Evolutionary conservation across 2,888 invertebrate species (phyloP), one percentile per base, ranked within the genome.

Genomic region (Abrostola tripartita): DNA sequence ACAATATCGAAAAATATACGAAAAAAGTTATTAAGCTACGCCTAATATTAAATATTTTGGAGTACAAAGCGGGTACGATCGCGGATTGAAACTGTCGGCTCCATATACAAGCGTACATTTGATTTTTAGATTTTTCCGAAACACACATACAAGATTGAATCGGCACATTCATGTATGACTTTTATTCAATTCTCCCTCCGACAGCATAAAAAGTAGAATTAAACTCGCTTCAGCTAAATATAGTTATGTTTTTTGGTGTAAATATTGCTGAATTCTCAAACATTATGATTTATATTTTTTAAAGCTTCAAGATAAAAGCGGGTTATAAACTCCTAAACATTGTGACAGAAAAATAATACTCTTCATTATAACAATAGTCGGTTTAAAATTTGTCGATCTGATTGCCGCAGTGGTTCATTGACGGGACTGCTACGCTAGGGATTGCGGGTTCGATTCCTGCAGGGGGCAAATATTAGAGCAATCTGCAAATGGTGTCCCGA

Each of bases 111-210:
- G 36, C 8, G 54, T 37, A 52, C 37, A 61, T 74, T 68, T 72
- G 61, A 65, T 76, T 72, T 74, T 74, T 58, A 65, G 56, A 76
- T 76, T 76, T 60, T 40, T n/a, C 47, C 47, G 42, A 50, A 63
- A 66, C 50, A 41, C 50, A 41, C 52, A 42, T 12, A 52, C n/a
- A 40, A 51, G 35, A 61, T 63, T 69, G 61, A 69, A 72, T 67
- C 60, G 40, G 49, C 55, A 65, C 47, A 69, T 74, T 69, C 69
- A 51, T n/a, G 65, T 60, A 60, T 57, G 57, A 52, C 11, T 68
- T 75, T 68, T 55, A 71, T 74, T 62, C 55, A 60, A 76, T 65
- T 58, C 47, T 38, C 35, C n/a, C 6, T 44, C 37, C 35, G 35
- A 35, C 41, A 37, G 50, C 49, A 57, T 24, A 42, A 61, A 65